These are phyloP conservation scores for Morbakka virulenta DNA, from an alignment of 30 jellyfish, hydroid and myxozoan species.

Conservation along the genomic window DNA sequence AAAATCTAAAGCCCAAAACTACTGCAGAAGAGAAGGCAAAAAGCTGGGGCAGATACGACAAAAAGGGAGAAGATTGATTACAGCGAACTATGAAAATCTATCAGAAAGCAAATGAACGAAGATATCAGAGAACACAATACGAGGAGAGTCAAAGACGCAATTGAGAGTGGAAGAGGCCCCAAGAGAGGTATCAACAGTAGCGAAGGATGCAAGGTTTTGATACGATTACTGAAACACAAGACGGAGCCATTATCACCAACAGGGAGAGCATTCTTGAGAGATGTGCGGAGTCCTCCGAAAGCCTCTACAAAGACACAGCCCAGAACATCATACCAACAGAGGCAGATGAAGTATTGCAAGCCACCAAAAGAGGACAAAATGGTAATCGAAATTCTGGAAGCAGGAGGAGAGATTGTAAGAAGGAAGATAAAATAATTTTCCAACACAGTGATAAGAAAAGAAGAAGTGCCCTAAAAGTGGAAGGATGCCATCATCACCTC, in stretches of 20 bases:
- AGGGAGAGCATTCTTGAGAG: slow-evolving; percentile 51
- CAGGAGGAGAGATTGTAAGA: slow-evolving; percentile 36
- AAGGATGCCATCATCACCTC: slow-evolving; percentile 44
- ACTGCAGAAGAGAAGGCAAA: no score
- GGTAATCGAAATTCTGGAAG: slow-evolving; percentile 38
- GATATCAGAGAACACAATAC: no score
- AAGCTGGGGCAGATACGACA: no score
- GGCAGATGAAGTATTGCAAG: slow-evolving; percentile 16
- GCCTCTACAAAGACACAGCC: no score
- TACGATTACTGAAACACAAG: slow-evolving; percentile 33
- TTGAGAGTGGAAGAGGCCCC: slow-evolving; percentile 9
- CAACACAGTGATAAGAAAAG: slow-evolving; percentile 35
- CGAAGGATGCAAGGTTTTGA: slow-evolving; percentile 37
- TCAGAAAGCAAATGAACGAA: background rate
- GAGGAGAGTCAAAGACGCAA: no score
- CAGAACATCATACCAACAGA: no score
- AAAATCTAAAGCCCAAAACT: no score
- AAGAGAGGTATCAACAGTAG: slow-evolving; percentile 11
- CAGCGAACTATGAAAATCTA: no score
- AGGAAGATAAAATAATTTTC: slow-evolving; percentile 3
- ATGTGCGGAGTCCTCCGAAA: slow-evolving; percentile 24
- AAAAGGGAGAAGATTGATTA: no score
- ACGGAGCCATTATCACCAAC: slow-evolving; percentile 31
- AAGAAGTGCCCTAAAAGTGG: slow-evolving; percentile 49
- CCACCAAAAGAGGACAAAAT: slow-evolving; percentile 9